phyloP scores from a whole-genome alignment of 2,888 invertebrate genomes.

The Elmis aenea region DNA sequence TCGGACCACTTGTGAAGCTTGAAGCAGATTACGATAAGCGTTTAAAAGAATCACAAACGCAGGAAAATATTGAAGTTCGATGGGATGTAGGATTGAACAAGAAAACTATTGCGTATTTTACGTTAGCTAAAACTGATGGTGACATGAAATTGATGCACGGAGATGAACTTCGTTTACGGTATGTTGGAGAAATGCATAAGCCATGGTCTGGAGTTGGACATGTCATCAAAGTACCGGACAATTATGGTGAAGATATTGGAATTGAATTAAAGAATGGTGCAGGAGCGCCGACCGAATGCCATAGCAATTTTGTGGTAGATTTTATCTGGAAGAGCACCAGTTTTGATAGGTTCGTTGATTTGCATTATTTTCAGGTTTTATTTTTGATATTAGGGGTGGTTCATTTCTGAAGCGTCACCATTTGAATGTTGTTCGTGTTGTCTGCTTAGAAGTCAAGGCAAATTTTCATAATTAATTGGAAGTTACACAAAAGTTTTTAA shows the following conservation, averaged over 20 bases:
- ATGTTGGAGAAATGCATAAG: conserved; percentile 88
- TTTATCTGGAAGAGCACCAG: conserved; percentile 99
- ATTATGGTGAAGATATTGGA: conserved; percentile 97
- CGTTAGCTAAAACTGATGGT: conserved; percentile 93
- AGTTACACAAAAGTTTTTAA: no score
- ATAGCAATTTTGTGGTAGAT: conserved; percentile 94
- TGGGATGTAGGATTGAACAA: conserved; percentile 99
- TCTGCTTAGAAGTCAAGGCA: no score
- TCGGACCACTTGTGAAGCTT: conserved; percentile 92
- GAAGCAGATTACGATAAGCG: conserved; percentile 99
- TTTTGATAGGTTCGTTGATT: conserved; percentile 77
- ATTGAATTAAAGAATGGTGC: conserved; percentile 90
- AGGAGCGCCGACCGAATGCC: conserved; percentile 90
- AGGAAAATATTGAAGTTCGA: conserved; percentile 95
- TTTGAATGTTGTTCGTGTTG: no score
- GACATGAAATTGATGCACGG: conserved; percentile 99
- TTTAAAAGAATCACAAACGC: conserved; percentile 95
- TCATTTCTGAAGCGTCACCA: no score
- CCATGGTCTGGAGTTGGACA: conserved; percentile 98
- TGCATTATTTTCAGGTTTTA: conserved; percentile 7
- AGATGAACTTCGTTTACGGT: conserved; percentile 90
- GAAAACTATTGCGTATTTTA: conserved; percentile 96
- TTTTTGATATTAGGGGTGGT: background rate
- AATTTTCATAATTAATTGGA: no score
- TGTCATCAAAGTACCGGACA: conserved; percentile 92